A percentile compares a stretch with the other conserved stretches of the same genome.
Evolutionary conservation across 2,888 invertebrate genomes (phyloP).

Genomic region (Apotomis capreana): DNA sequence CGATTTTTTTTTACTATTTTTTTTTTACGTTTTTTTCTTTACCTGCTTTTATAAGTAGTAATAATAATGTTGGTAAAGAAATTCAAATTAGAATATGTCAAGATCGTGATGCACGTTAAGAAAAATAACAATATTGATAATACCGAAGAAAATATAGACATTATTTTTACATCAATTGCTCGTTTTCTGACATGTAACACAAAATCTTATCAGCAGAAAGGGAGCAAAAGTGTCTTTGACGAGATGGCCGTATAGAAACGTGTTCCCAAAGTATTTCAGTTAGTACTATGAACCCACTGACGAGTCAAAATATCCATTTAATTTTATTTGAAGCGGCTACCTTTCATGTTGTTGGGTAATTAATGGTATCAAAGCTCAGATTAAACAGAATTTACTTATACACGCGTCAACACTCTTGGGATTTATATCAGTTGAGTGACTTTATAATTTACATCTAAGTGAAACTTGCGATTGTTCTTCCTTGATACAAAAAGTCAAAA

Average conservation of each 20-base stretch:
- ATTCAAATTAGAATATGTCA: no score
- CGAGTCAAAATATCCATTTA: constrained; percentile 40
- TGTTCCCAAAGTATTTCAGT: neutral
- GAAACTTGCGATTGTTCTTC: neutral
- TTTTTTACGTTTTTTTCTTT: no score
- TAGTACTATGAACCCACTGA: neutral
- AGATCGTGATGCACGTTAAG: no score
- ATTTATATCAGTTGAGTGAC: constrained; percentile 5
- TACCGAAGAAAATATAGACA: neutral
- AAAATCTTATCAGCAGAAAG: neutral
- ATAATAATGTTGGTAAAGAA: no score
- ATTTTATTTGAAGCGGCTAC: constrained; percentile 36
- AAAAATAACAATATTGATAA: neutral
- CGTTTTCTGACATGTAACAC: neutral
- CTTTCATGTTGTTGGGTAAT: constrained; percentile 30
- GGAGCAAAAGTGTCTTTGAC: neutral
- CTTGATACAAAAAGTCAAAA: no score
- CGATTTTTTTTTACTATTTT: no score
- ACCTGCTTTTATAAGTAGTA: no score
- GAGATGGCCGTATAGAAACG: neutral
- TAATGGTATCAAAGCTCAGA: constrained; percentile 31
- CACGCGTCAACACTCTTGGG: constrained; percentile 19
- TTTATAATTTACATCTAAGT: neutral
- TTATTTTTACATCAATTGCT: neutral
- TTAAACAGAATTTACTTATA: constrained; percentile 28